Conservation (phyloP, 2,113 vertebrate genomes). For the Ciconia boyciana region DNA sequence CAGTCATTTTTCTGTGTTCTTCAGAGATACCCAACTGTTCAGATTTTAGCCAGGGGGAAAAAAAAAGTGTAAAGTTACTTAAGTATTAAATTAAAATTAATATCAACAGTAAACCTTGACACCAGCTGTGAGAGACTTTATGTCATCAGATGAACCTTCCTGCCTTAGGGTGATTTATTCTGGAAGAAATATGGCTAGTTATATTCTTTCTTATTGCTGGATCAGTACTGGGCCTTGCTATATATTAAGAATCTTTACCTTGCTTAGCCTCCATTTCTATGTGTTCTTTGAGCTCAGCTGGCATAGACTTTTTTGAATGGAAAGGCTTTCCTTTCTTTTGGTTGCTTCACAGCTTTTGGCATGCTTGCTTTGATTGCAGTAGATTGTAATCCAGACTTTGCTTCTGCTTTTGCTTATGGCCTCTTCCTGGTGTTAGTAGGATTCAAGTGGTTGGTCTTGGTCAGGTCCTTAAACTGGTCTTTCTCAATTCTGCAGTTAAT, state of each 20-base stretch:
- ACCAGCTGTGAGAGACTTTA: neutral
- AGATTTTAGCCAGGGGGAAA: neutral
- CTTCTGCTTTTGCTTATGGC: neutral
- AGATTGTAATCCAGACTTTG: neutral
- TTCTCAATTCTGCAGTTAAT: neutral
- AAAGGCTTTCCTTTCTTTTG: neutral
- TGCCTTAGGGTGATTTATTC: neutral
- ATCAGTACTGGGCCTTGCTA: neutral
- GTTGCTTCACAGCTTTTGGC: neutral
- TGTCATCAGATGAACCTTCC: neutral
- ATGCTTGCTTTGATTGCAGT: neutral
- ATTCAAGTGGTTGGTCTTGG: neutral
- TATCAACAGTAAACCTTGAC: neutral
- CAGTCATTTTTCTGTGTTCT: neutral
- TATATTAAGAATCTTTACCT: neutral
- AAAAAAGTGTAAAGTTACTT: neutral
- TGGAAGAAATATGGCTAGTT: neutral
- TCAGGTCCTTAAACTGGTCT: neutral
- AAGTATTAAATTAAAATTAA: neutral
- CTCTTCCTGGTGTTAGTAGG: neutral
- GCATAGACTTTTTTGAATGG: neutral
- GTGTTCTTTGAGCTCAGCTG: neutral
- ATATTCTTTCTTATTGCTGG: neutral
- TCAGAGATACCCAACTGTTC: neutral
- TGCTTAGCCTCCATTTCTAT: neutral